Conservation (phyloP, 1,140 invertebrate genomes). For the Rhynchophorus ferrugineus region DNA sequence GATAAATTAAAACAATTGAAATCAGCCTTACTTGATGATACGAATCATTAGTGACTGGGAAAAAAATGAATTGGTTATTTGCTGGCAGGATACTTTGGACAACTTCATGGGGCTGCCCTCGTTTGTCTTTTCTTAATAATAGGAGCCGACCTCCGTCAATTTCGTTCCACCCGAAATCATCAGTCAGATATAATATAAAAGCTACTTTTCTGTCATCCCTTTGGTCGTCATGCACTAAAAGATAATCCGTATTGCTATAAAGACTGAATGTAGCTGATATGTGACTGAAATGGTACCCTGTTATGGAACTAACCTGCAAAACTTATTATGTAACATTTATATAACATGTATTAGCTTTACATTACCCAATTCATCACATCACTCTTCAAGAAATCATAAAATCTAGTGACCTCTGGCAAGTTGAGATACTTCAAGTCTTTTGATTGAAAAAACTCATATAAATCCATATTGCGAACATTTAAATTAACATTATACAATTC, state of each 20-base stretch:
- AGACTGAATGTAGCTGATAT: slow-evolving; percentile 64
- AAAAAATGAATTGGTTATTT: slow-evolving; percentile 66
- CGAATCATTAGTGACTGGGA: slow-evolving; percentile 52
- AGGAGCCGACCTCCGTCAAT: slow-evolving; percentile 60
- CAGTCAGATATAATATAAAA: slow-evolving; percentile 58
- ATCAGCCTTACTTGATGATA: slow-evolving; percentile 45
- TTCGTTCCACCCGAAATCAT: slow-evolving; percentile 49
- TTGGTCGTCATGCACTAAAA: slow-evolving; percentile 67
- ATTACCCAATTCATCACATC: slow-evolving; percentile 50
- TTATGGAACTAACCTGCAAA: slow-evolving; percentile 49
- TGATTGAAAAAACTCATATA: slow-evolving; percentile 66
- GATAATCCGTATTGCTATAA: slow-evolving; percentile 62
- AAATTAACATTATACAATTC: slow-evolving; percentile 58
- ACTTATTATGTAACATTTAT: neutral
- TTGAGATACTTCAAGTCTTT: slow-evolving; percentile 51
- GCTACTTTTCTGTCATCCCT: slow-evolving; percentile 62
- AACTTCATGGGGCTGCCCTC: slow-evolving; percentile 47
- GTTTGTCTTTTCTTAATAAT: slow-evolving; percentile 51
- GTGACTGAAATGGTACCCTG: slow-evolving; percentile 50
- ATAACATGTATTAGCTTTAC: neutral
- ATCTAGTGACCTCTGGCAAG: slow-evolving; percentile 43
- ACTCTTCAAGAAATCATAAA: slow-evolving; percentile 50
- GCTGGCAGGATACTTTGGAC: slow-evolving; percentile 50
- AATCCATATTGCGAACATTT: slow-evolving; percentile 56
- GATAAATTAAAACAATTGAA: neutral